A percentile compares a stretch with the other conserved stretches of the same genome.
Conservation (phyloP, 30 jellyfish, hydroid and myxozoan genomes). For the Mastigias papua region DNA sequence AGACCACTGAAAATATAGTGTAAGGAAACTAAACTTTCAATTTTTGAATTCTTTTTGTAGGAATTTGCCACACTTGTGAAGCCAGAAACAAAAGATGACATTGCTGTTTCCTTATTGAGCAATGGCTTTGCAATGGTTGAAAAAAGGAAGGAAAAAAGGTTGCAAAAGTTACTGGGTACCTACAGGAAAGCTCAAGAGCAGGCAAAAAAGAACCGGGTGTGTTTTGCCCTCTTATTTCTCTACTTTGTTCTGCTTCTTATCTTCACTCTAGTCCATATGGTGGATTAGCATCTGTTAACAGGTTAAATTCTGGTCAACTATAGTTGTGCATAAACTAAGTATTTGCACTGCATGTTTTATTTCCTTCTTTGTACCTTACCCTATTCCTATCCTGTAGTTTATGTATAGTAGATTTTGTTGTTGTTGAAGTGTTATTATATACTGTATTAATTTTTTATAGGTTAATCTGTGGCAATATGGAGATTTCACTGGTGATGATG, state of each 20-base stretch:
- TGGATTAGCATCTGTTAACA: too few species aligned
- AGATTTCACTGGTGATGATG: conserved; percentile 98
- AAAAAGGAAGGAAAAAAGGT: conserved; percentile 87
- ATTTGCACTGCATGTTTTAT: too few species aligned
- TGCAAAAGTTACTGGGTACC: conserved; percentile 72
- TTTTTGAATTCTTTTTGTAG: background rate
- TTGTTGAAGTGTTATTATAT: background rate
- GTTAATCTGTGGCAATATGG: conserved; percentile 97
- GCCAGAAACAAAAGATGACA: conserved; percentile 85
- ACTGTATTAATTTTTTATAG: conserved; percentile 31
- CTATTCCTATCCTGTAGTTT: too few species aligned
- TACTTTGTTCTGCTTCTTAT: background rate
- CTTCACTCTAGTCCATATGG: too few species aligned
- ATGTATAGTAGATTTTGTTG: background rate
- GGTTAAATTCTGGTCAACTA: too few species aligned
- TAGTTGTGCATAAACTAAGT: too few species aligned
- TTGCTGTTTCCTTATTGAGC: conserved; percentile 63
- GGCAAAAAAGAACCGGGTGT: conserved; percentile 89
- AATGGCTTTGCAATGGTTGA: conserved; percentile 94
- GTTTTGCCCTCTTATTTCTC: too few species aligned
- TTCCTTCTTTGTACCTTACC: too few species aligned
- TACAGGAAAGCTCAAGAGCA: conserved; percentile 88
- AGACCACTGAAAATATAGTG: background rate
- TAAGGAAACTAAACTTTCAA: background rate
- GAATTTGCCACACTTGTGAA: conserved; percentile 89